Evolutionary conservation across 1,140 invertebrate species (phyloP).

Genomic region (Bombus cullumanus): DNA sequence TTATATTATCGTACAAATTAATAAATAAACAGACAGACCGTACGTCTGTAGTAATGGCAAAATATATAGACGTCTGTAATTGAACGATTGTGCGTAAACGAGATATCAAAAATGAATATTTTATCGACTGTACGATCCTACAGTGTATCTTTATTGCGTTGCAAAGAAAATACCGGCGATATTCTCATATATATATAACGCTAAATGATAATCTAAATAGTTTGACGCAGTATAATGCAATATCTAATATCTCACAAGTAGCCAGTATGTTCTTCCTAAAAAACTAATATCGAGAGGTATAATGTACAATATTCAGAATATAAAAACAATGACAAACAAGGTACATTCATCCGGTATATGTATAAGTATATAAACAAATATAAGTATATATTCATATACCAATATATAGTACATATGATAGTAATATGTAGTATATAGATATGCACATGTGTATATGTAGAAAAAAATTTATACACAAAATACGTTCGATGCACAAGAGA

Average conservation of each 20-base stretch:
- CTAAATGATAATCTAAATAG: neutral
- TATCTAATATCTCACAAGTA: neutral
- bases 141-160: neutral
- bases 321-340: conserved; percentile 15
- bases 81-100: neutral
- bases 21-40: neutral
- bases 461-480: conserved; percentile 39
- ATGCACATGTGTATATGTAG: conserved; percentile 32
- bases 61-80: neutral
- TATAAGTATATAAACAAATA: neutral
- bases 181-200: neutral
- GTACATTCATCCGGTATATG: conserved; percentile 34
- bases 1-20: neutral
- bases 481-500: conserved; percentile 51
- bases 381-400: too few relatives aligned
- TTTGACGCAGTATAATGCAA: neutral
- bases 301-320: conserved; percentile 46
- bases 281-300: conserved; percentile 7
- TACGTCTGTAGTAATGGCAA: neutral
- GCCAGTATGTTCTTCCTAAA: conserved; percentile 9
- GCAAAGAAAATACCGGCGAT: conserved; percentile 18
- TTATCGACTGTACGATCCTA: conserved; percentile 40
- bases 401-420: neutral
- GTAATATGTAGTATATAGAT: conserved; percentile 14
- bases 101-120: conserved; percentile 48